These are phyloP conservation scores for Prosapia bicincta DNA, from an alignment of 2,888 invertebrate genomes.

Conservation along the genomic window DNA sequence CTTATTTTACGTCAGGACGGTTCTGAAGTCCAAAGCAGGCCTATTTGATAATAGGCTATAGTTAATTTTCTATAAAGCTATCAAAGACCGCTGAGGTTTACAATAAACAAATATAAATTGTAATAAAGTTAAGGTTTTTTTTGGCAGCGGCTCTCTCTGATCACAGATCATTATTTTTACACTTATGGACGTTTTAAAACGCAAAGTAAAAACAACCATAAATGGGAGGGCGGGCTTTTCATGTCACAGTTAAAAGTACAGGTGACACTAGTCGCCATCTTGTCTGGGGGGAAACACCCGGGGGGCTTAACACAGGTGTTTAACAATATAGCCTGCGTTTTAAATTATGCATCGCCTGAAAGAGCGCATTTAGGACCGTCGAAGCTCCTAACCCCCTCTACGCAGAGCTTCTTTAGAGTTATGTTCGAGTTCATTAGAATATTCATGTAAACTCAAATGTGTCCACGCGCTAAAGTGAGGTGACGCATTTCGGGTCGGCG, in stretches of 20 bases:
- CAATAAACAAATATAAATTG: too few relatives aligned
- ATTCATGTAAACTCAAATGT: not conserved
- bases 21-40: too few relatives aligned
- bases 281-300: not conserved
- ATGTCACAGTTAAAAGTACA: not conserved
- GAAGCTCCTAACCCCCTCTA: not conserved
- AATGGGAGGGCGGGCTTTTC: too few relatives aligned
- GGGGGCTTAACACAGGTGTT: not conserved
- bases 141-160: too few relatives aligned
- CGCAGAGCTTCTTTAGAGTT: not conserved
- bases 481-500: not conserved
- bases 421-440: not conserved
- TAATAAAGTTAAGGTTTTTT: too few relatives aligned
- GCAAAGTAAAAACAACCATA: too few relatives aligned
- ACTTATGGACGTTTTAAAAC: too few relatives aligned
- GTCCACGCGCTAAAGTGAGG: not conserved
- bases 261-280: not conserved
- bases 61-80: too few relatives aligned
- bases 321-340: not conserved
- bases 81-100: too few relatives aligned
- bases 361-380: not conserved
- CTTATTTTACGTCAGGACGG: too few relatives aligned
- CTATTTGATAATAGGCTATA: too few relatives aligned
- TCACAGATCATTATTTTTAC: too few relatives aligned
- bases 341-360: constrained; percentile 2